Conservation (phyloP, 2,888 invertebrate genomes). For the Drosophila basisetae region DNA sequence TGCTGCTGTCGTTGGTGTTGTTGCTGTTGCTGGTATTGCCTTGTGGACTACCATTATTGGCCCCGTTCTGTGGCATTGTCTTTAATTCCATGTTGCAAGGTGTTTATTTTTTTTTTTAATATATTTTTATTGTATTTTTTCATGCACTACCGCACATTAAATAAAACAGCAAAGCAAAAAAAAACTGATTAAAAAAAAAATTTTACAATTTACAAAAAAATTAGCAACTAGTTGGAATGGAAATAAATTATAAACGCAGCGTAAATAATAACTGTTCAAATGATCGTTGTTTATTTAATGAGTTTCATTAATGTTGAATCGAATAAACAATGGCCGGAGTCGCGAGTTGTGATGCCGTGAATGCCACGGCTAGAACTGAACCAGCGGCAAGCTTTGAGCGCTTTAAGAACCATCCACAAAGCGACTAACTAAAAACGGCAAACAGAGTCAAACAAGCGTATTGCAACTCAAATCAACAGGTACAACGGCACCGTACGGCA, state of each 20-base stretch:
- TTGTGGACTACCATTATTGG: constrained; percentile 44
- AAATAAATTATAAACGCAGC: constrained; percentile 12
- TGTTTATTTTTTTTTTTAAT: constrained; percentile 2
- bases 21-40: constrained; percentile 15
- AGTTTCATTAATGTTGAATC: constrained; percentile 3
- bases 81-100: constrained; percentile 61
- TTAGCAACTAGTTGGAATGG: background rate
- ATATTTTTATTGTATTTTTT: constrained; percentile 6
- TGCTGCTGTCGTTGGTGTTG: constrained; percentile 13
- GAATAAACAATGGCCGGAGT: constrained; percentile 21
- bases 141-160: constrained; percentile 44
- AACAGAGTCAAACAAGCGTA: constrained; percentile 3
- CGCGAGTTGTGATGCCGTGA: constrained; percentile 65
- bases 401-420: constrained; percentile 71
- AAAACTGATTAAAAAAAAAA: constrained; percentile 10
- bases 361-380: constrained; percentile 76
- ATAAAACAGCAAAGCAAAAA: constrained; percentile 11
- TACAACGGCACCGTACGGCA: constrained; percentile 18
- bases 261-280: constrained; percentile 20
- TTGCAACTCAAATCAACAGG: constrained; percentile 34
- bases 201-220: background rate
- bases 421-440: constrained; percentile 12
- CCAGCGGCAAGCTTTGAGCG: constrained; percentile 48
- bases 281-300: background rate
- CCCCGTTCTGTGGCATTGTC: constrained; percentile 52